A percentile compares a stretch with the other conserved stretches of the same genome.
Conservation (phyloP, 2,113 vertebrate genomes). For the Dasyurus viverrinus region DNA sequence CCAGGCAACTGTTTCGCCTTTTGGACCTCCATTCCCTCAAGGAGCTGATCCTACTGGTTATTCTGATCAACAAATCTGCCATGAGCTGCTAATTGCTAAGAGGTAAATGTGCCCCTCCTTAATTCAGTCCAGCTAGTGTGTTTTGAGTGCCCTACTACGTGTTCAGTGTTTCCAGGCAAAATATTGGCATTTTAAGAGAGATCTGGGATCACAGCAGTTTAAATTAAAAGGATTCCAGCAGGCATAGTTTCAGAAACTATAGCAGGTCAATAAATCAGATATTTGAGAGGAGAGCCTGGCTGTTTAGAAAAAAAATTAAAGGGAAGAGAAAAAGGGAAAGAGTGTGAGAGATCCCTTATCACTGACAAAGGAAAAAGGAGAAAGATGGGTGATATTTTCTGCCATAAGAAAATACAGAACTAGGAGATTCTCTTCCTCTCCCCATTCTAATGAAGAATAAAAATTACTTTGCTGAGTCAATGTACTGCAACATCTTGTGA, state of each 20-base stretch:
- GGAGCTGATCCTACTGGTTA: too few species aligned
- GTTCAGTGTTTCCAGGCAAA: neutral
- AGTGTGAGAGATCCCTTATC: neutral
- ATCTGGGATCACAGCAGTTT: neutral
- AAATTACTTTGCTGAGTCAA: constrained; percentile 21
- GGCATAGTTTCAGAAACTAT: neutral
- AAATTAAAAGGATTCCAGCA: neutral
- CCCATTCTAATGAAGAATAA: constrained; percentile 4
- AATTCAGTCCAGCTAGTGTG: too few species aligned
- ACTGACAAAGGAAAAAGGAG: neutral
- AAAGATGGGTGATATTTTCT: constrained; percentile 10
- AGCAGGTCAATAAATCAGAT: neutral
- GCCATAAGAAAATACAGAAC: neutral
- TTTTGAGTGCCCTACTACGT: neutral
- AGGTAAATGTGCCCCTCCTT: too few species aligned
- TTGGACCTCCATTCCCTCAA: too few species aligned
- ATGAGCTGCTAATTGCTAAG: too few species aligned
- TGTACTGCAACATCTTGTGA: neutral
- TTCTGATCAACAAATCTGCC: too few species aligned
- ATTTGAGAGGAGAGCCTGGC: neutral
- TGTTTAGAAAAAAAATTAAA: neutral
- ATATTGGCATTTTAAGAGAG: neutral
- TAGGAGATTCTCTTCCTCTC: constrained; percentile 4
- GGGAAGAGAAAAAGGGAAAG: neutral
- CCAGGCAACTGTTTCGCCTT: too few species aligned